Evolutionary conservation across 2,113 vertebrate genomes (phyloP).

Genomic region (Phylloscopus trochilus): DNA sequence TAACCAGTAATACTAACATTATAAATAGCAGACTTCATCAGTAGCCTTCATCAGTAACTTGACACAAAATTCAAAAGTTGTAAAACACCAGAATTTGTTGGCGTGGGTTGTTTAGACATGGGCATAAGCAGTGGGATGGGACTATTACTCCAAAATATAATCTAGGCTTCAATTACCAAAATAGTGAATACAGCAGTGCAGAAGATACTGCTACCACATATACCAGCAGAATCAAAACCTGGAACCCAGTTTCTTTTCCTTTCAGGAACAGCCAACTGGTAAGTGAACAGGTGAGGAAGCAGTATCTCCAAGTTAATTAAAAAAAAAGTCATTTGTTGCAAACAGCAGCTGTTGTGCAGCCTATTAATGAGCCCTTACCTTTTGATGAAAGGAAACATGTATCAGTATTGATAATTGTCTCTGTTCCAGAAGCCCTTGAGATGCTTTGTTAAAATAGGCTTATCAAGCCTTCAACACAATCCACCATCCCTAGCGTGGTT

Average conservation of each 20-base stretch:
- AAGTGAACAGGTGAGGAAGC: neutral
- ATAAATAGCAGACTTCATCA: neutral
- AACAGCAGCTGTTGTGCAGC: slow-evolving; percentile 1
- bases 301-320: neutral
- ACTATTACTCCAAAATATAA: neutral
- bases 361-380: neutral
- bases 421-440: slow-evolving; percentile 5
- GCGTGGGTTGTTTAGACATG: rapidly evolving
- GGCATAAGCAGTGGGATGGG: neutral
- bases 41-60: no score
- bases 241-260: neutral
- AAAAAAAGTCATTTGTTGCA: neutral
- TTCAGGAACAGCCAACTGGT: neutral
- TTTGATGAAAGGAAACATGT: slow-evolving; percentile 1
- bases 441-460: slow-evolving; percentile 18
- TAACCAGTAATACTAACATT: neutral
- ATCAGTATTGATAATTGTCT: slow-evolving; percentile 11
- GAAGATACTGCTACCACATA: neutral
- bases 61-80: neutral
- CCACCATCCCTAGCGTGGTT: neutral
- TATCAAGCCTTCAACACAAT: slow-evolving; percentile 8
- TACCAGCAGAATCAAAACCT: neutral
- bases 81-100: neutral
- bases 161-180: neutral
- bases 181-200: neutral